Base-by-base conservation (phyloP, 2,797 vertebrate genomes). In the Siniperca scherzeri region DNA sequence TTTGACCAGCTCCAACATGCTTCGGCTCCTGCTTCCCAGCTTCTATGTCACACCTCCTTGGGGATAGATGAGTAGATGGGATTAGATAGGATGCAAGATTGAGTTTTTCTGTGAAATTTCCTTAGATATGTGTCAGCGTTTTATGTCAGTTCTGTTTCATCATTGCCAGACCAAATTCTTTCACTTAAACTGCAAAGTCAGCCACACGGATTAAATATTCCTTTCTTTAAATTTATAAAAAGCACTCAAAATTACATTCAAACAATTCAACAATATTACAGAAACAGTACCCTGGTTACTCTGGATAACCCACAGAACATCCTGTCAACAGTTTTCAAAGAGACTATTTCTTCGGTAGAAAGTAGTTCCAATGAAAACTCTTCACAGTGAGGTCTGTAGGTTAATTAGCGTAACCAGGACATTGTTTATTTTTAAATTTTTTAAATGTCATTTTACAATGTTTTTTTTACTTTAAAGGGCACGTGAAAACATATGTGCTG, bases 1-100 rank as follows among this genome's bases (percentile, higher is more conserved):
- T 93, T 90, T 84, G 84, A 92, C 93, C 85, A 19, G 91, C 90
- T 91, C 86, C 74, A 89, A 94, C 92, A 91, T 83, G 94, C 89
- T 91, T 84, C 22, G 12, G 56, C 80, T 89, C 57, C 67, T 53
- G 65, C 36, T 82, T 78, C 81, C 48, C 36, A 10, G 78, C 77
- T 86, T 85, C 68, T 61, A 21, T 81, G 82, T 78, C 84, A 87
- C 79, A 77, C 21, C 74, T 77, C 86, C 80, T 78, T 60, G 82
- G 85, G 77, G 78, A 78, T 57, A 82, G 78, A 90, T 80, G 77
- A 84, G 77, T 55, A 62, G 75, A 77, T 52, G 66, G 86, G 79
- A 80, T 81, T 57, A 74, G 67, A 86, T 65, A 5, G 22, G 42
- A 88, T 53, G 25, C n/a, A 80, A 14, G 42, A 65, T 22, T 27